A percentile compares a stretch with the other conserved stretches of the same genome.
Evolutionary conservation across 1,140 invertebrate genomes (phyloP).

Genomic region (Thaumatotibia leucotreta): DNA sequence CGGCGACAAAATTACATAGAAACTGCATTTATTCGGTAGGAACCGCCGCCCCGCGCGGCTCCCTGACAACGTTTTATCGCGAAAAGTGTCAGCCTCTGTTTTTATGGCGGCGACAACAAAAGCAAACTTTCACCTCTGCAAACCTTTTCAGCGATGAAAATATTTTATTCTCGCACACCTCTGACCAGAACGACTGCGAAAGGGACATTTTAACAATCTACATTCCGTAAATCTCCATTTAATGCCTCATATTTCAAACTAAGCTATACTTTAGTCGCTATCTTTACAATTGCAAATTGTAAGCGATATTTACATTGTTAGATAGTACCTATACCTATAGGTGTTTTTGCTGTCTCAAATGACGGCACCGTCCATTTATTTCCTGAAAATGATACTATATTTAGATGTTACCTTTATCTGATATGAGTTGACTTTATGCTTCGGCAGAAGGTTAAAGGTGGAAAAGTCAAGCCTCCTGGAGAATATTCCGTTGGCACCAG

Average conservation of each 20-base stretch:
- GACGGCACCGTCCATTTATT: background rate
- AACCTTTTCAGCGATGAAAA: constrained; percentile 45
- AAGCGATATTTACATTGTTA: background rate
- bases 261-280: background rate
- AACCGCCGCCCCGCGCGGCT: constrained; percentile 21
- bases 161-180: constrained; percentile 35
- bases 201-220: background rate
- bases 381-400: background rate
- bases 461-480: constrained; percentile 94
- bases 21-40: constrained; percentile 37
- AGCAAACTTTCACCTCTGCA: constrained; percentile 53
- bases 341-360: background rate
- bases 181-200: background rate
- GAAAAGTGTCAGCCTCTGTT: constrained; percentile 54
- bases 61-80: constrained; percentile 58
- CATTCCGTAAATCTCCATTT: background rate
- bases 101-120: constrained; percentile 53
- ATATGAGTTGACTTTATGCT: constrained; percentile 98
- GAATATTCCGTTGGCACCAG: constrained; percentile 93
- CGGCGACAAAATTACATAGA: constrained; percentile 52
- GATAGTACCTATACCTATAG: background rate
- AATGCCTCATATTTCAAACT: background rate
- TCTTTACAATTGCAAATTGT: background rate
- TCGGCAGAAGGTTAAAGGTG: constrained; percentile 94
- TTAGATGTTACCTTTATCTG: constrained; percentile 94